Evolutionary conservation across 2,113 vertebrate species (phyloP).

Genomic region (Aspiorhynchus laticeps): DNA sequence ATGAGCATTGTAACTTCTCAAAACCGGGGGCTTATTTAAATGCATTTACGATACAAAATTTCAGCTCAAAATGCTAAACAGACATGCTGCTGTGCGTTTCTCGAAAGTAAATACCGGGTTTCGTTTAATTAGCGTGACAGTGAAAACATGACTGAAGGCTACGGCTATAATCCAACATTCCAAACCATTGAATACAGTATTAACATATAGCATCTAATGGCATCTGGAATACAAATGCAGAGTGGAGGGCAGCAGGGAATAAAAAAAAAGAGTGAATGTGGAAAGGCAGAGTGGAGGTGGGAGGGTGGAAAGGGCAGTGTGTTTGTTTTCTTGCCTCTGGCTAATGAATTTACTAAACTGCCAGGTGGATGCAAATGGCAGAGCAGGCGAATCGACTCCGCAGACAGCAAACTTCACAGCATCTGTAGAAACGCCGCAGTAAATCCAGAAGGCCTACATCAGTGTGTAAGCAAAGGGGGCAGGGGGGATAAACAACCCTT

Average conservation of each 20-base stretch:
- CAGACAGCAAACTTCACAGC: slow-evolving; percentile 54
- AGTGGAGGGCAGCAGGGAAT: background rate
- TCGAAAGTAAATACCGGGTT: slow-evolving; percentile 11
- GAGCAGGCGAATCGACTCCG: slow-evolving; percentile 40
- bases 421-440: slow-evolving; percentile 53
- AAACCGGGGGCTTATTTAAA: slow-evolving; percentile 22
- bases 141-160: slow-evolving; percentile 36
- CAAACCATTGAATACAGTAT: slow-evolving; percentile 31
- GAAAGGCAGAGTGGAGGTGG: slow-evolving; percentile 13
- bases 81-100: slow-evolving; percentile 14
- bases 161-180: slow-evolving; percentile 20
- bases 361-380: slow-evolving; percentile 59
- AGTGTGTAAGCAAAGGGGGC: slow-evolving; percentile 53
- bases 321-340: slow-evolving; percentile 56
- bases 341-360: slow-evolving; percentile 60
- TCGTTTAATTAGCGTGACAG: slow-evolving; percentile 26
- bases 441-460: slow-evolving; percentile 55
- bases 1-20: background rate
- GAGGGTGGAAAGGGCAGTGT: slow-evolving; percentile 33
- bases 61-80: background rate
- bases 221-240: background rate
- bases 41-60: slow-evolving; percentile 2
- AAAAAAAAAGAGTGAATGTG: slow-evolving; percentile 30
- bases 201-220: background rate
- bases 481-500: slow-evolving; percentile 59